Evolutionary conservation across 2,888 invertebrate genomes (phyloP), one percentile per base, ranked within the genome.

Genomic region (Cheilosia impressa): DNA sequence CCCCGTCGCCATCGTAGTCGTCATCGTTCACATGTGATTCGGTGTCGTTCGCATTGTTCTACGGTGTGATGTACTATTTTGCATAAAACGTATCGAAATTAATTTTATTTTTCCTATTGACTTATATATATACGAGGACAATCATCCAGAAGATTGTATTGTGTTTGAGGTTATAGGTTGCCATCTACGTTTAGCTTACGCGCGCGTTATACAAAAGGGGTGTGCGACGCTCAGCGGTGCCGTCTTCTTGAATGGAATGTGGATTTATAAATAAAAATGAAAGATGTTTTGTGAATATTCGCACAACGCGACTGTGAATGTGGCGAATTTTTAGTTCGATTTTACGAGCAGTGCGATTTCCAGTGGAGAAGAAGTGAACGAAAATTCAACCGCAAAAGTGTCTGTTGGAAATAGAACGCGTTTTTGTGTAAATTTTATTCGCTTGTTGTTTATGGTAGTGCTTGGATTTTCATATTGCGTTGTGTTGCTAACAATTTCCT

Each of bases 261-360:
- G 81, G 72, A 72, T 81, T 85, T 85, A 81, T 81, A 81, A 81
- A 85, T 81, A 85, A 72, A 77, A 85, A 65, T 66, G 34, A 43
- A 34, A 57, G n/a, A n/a, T 58, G 41, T 53, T 45, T 65, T 22
- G 31, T 62, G 27, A 72, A 62, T 73, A 63, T 79, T 62, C 43
- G 68, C 73, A 60, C 27, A 66, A 24, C 45, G 27, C 22, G 52
- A 55, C 52, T 7, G 62, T 55, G 55, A 55, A 55, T 66, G 47
- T 73, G 58, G 79, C 47, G 17, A 72, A 66, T 72, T 78, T 57
- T 52, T 43, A 71, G 71, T 60, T 71, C 52, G 52, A 50, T 57
- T 65, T 27, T 27, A 31, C 27, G 27, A 7, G 27, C 6, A 43
- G 22, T 47, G 53, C 65, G 41, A 68, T 62, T 73, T 60, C 68